Base-by-base conservation (phyloP, 2,888 invertebrate genomes). In the Synanthedon myopaeformis region DNA sequence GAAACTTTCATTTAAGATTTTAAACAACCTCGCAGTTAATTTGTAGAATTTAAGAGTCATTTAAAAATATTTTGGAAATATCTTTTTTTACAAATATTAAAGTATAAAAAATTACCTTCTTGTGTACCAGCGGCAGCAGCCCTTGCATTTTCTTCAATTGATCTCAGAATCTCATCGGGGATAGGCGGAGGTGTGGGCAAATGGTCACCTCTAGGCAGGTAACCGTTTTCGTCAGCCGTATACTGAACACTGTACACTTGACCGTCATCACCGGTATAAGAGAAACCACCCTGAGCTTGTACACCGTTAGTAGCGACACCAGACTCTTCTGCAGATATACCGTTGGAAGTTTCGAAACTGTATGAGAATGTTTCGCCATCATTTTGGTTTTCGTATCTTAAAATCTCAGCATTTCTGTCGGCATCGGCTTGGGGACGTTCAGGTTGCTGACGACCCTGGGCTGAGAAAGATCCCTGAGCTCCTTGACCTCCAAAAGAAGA, bases 191-290 rank as follows among this genome's bases (percentile, higher is more conserved):
- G 78, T 35, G 87, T 86, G 0, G 87, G 87, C 57, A 87, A 61
- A 60, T 87, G 86, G 4, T 78, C 79, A 49, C 87, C 87, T 56
- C 76, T 76, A 1, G 87, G 86, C 58, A 66, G 70, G 58, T 76
- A 87, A 1, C 87, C 87, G 45, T 86, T 85, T 62, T 86, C 84
- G 56, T 87, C 86, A 62, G 87, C 87, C 0, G 86, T 87, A 53
- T 87, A 87, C 8, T 77, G 76, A 48, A 87, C 67, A 41, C 76
- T 74, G 64, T 80, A 84, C 41, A 64, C 57, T 61, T 84, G 79
- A 4, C 87, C 87, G 56, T 87, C 85, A 59, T 87, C 87, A 58
- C 80, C 82, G 52, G 79, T 83, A 58, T 86, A 87, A 4, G 85
- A 70, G 54, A 71, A 87, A 23, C 65, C 81, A 52, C 87, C 87